phyloP scores from a whole-genome alignment of 2,797 vertebrate genomes.

The Pangasius sanitwongsei region DNA sequence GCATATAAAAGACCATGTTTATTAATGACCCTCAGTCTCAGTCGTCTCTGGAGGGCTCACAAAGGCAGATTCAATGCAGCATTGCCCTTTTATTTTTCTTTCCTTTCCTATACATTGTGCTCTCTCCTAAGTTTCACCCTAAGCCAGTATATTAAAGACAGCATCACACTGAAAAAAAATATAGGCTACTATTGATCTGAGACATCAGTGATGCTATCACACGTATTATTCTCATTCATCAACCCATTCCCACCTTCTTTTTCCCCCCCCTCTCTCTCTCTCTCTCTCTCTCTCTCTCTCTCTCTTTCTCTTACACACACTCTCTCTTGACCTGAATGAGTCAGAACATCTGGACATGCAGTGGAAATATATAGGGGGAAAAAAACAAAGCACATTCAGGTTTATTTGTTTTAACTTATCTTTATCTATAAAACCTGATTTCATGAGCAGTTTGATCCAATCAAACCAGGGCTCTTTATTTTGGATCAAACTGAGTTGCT shows the following conservation, averaged over 20 bases:
- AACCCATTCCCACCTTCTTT: neutral
- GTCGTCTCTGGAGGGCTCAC: conserved; percentile 8
- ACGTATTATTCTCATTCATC: conserved; percentile 9
- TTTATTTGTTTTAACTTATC: neutral
- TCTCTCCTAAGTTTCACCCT: neutral
- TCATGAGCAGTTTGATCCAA: neutral
- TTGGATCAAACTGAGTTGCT: neutral
- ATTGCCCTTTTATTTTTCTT: neutral
- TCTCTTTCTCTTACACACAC: neutral
- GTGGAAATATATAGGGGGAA: neutral
- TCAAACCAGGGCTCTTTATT: neutral
- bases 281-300: neutral
- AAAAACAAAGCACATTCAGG: neutral
- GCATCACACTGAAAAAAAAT: conserved; percentile 3
- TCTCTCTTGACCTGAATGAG: neutral
- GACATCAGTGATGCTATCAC: conserved; percentile 7
- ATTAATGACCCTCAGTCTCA: neutral
- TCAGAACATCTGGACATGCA: neutral
- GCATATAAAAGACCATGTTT: conserved; percentile 44
- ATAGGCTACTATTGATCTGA: conserved; percentile 7
- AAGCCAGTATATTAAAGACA: conserved; percentile 5
- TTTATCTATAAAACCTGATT: neutral
- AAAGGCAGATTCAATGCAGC: conserved; percentile 14
- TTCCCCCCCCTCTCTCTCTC: neutral
- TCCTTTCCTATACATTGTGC: neutral